A percentile compares a stretch with the other conserved stretches of the same genome.
Conservation (phyloP, 2,888 invertebrate species). For the Galerucella calmariensis region DNA sequence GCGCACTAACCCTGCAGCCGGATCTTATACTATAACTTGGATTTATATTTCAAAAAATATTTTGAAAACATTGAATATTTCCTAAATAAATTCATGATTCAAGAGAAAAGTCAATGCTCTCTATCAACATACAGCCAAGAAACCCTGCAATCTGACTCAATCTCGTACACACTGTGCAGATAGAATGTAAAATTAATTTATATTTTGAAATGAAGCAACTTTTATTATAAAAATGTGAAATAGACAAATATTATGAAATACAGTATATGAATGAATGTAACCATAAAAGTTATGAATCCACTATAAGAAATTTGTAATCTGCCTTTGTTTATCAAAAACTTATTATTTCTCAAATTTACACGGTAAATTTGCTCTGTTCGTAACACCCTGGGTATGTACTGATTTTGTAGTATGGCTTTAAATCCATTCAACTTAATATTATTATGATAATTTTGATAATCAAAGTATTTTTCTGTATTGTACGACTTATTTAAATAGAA, state of each 20-base stretch:
- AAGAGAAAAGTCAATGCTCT: too few relatives aligned
- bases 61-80: too few relatives aligned
- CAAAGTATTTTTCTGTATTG: not conserved
- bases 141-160: too few relatives aligned
- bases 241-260: constrained; percentile 8
- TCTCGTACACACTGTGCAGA: too few relatives aligned
- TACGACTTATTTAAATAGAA: not conserved
- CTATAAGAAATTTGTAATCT: not conserved
- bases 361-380: not conserved
- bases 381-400: not conserved
- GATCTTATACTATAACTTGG: too few relatives aligned
- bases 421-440: not conserved
- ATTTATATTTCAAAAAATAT: too few relatives aligned
- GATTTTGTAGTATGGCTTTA: not conserved
- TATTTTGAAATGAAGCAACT: not conserved
- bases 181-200: not conserved
- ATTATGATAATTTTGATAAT: not conserved
- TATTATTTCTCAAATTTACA: not conserved
- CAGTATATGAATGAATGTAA: not conserved
- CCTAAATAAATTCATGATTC: too few relatives aligned
- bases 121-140: too few relatives aligned
- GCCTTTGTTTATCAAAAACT: not conserved
- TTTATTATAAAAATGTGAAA: constrained; percentile 5
- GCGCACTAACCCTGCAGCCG: too few relatives aligned
- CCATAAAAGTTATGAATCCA: not conserved